Evolutionary conservation across 2,113 vertebrate genomes (phyloP).

Genomic region (Maccullochella peelii): DNA sequence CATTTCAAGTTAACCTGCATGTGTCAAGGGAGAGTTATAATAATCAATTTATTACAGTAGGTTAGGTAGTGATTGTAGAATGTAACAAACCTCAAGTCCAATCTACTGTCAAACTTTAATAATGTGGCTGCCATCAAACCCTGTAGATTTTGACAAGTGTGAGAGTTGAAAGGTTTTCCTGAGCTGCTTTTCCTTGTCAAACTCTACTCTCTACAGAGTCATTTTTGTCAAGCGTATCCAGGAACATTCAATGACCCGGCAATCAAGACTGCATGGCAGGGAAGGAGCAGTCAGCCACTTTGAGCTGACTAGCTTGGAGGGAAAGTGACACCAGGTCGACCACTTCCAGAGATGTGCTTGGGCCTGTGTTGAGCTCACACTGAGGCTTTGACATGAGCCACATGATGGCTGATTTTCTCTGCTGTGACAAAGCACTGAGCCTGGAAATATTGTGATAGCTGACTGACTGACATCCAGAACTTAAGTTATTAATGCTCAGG

Average conservation of each 20-base stretch:
- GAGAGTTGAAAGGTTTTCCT: conserved; percentile 20
- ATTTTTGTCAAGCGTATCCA: conserved; percentile 35
- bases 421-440: conserved; percentile 12
- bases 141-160: conserved; percentile 41
- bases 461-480: conserved; percentile 46
- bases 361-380: conserved; percentile 17
- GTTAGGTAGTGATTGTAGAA: not conserved
- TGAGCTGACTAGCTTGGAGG: conserved; percentile 22
- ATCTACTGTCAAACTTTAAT: conserved; percentile 15
- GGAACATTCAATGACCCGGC: conserved; percentile 36
- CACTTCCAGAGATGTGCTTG: conserved; percentile 32
- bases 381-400: conserved; percentile 48
- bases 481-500: conserved; percentile 46
- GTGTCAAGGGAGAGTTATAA: not conserved
- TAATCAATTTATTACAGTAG: not conserved
- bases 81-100: conserved; percentile 2
- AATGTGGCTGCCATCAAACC: conserved; percentile 20
- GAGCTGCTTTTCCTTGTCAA: conserved; percentile 26
- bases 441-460: conserved; percentile 48
- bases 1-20: not conserved
- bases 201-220: conserved; percentile 26
- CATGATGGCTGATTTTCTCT: conserved; percentile 19
- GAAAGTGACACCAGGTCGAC: conserved; percentile 35
- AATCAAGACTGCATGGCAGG: conserved; percentile 39
- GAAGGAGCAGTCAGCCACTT: conserved; percentile 43